Evolutionary conservation across 2,113 vertebrate species (phyloP), one percentile per base, ranked within the genome.

Genomic region (Piaya cayana): DNA sequence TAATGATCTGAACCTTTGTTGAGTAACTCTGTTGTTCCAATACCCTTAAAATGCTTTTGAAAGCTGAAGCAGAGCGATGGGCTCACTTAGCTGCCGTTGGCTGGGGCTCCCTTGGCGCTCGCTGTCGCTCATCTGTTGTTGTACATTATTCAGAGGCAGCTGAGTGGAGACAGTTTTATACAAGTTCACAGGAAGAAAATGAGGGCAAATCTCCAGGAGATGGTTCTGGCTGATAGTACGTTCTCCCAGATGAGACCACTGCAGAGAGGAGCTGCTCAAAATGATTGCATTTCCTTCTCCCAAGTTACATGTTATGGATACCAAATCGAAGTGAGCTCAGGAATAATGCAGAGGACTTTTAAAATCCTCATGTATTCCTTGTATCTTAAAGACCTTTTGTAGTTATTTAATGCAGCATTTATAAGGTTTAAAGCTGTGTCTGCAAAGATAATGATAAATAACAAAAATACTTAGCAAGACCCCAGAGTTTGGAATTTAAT

Each of bases 111-210:
- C 94, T 52, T 90, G 91, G 93, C 91, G 88, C 11, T 82, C 69
- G 4, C 78, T 89, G 88, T n/a, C 5, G 29, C 65, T 95, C 85
- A 36, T 92, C 95, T 94, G 63, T 47, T 94, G 88, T 75, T 82
- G 79, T 80, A 25, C 86, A 43, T 92, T 94, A 90, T 96, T 94
- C 94, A 93, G 72, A 72, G 53, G 86, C 89, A 92, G 82, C 58
- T 14, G 3, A 96, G 86, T 93, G 87, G 85, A 96, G 91, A 92
- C 78, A n/a, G 58, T 71, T 88, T 90, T 86, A 72, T 88, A 82
- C 82, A 82, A 92, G 83, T 72, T 94, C 81, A 84, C 89, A 93
- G 89, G 92, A 94, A 95, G 90, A 96, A 95, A 96, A 94, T 30
- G 84, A 92, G 95, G 94, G 93, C 90, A 95, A 13, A 37, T 89